These are phyloP conservation scores for Zonitis immaculata DNA, from an alignment of 2,888 invertebrate species.

Conservation along the genomic window DNA sequence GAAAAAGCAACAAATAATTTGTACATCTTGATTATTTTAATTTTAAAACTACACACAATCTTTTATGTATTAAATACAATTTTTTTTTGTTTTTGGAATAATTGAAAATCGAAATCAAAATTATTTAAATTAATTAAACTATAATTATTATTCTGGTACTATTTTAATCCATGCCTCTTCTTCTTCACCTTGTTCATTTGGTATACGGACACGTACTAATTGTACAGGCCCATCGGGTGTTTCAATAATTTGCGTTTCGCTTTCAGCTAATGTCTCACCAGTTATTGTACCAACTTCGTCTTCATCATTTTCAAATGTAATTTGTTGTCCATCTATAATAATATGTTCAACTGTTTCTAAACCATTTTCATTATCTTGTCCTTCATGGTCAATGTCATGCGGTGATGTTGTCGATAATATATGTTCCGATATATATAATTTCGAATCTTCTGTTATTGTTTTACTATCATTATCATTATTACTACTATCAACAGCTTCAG, in stretches of 20 bases:
- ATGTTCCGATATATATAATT: constrained; percentile 54
- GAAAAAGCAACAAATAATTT: constrained; percentile 26
- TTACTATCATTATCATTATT: constrained; percentile 3
- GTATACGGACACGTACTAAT: constrained; percentile 46
- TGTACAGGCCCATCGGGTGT: constrained; percentile 46
- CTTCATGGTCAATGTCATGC: background rate
- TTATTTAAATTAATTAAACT: background rate
- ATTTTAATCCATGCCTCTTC: constrained; percentile 50
- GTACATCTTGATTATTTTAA: background rate
- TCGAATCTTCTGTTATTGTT: constrained; percentile 41
- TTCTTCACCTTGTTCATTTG: constrained; percentile 46
- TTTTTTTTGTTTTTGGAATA: background rate
- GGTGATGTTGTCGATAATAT: constrained; percentile 45
- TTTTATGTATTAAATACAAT: background rate
- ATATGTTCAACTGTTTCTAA: constrained; percentile 41
- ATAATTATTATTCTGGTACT: constrained; percentile 37
- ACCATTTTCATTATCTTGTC: constrained; percentile 29
- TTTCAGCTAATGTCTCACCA: constrained; percentile 36
- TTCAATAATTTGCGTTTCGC: constrained; percentile 47
- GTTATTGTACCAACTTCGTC: constrained; percentile 38
- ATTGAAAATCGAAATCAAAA: background rate
- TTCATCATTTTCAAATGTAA: constrained; percentile 39
- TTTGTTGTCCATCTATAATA: constrained; percentile 45
- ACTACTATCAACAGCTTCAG: constrained; percentile 11
- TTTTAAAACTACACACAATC: background rate